Base-by-base conservation (phyloP, 2,113 vertebrate genomes). In the Urocitellus parryii region DNA sequence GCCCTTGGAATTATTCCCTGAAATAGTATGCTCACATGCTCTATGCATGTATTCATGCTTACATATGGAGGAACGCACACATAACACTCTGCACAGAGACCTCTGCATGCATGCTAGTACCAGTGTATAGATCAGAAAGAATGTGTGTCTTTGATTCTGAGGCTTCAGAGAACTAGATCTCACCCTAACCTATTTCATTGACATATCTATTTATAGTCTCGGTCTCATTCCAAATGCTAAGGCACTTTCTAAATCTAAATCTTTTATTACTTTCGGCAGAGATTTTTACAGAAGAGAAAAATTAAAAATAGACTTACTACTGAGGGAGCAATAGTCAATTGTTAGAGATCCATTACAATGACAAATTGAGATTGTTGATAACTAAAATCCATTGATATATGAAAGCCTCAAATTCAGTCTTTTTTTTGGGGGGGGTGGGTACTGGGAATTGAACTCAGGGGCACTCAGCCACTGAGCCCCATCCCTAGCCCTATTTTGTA, bases 241-340 rank as follows among this genome's bases (percentile, higher is more conserved):
- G 97, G 91, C 90, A n/a, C 96, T 97, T 90, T 96, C 96, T 97
- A 94, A 80, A 96, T 68, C 95, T 98, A 97, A 98, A 98, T 98
- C 94, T 98, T 98, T 98, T 94, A 98, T 98, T 96, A 98, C 92
- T 89, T 97, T 96, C 42, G 42, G 79, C 94, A 93, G 80, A 89
- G 88, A 94, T 67, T 96, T 88, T 80, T 97, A 97, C 91, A 91
- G 95, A 95, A 94, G 74, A 96, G 5, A 51, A 88, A 48, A 5
- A 42, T 95, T 97, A 97, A 98, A 98, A 97, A 97, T 95, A 98
- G 88, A 65, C 89, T 94, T 92, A 97, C 61, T 93, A 73, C 56
- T 45, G 65, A 95, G 61, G 92, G 25, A 53, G 42, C 51, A 93
- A 27, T 13, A 45, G 79, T 85, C 88, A 34, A 39, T 82, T 86